These are phyloP conservation scores for Chaetodon trifasciatus DNA, from an alignment of 2,797 vertebrate species.

Conservation along the genomic window DNA sequence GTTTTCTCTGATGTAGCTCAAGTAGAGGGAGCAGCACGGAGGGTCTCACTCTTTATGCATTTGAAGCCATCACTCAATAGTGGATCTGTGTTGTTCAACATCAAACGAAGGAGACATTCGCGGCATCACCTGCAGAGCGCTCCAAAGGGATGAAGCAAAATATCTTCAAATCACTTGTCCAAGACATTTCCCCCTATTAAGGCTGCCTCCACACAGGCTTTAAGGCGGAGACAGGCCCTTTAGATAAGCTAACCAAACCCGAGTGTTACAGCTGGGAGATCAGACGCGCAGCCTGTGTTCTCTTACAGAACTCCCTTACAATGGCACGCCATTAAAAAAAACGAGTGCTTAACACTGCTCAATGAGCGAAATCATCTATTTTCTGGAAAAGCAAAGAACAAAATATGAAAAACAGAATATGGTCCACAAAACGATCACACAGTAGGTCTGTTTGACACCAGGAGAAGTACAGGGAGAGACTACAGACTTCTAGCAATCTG, in stretches of 20 bases:
- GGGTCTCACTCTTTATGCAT: constrained; percentile 94
- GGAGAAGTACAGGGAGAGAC: neutral
- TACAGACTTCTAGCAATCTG: neutral
- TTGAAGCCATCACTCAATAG: constrained; percentile 96
- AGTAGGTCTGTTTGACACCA: neutral
- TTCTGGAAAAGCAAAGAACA: constrained; percentile 26
- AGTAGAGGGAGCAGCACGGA: constrained; percentile 90
- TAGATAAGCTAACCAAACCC: constrained; percentile 84
- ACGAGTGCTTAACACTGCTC: constrained; percentile 37
- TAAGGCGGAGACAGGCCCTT: constrained; percentile 91
- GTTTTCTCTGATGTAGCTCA: constrained; percentile 97
- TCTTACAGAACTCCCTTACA: constrained; percentile 67
- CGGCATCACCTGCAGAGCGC: constrained; percentile 96
- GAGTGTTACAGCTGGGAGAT: constrained; percentile 88
- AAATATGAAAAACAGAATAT: neutral
- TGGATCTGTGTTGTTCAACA: constrained; percentile 96
- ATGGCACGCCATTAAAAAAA: constrained; percentile 75
- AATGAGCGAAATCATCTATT: constrained; percentile 36
- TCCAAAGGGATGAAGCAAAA: constrained; percentile 96
- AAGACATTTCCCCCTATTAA: constrained; percentile 99
- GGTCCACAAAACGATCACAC: neutral
- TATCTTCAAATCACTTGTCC: constrained; percentile 99
- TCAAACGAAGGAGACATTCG: constrained; percentile 91
- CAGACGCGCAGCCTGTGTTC: constrained; percentile 84
- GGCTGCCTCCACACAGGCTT: constrained; percentile 90